Evolutionary conservation across 1,140 invertebrate species (phyloP), one percentile per base, ranked within the genome.

Genomic region (Trichonephila clavata): DNA sequence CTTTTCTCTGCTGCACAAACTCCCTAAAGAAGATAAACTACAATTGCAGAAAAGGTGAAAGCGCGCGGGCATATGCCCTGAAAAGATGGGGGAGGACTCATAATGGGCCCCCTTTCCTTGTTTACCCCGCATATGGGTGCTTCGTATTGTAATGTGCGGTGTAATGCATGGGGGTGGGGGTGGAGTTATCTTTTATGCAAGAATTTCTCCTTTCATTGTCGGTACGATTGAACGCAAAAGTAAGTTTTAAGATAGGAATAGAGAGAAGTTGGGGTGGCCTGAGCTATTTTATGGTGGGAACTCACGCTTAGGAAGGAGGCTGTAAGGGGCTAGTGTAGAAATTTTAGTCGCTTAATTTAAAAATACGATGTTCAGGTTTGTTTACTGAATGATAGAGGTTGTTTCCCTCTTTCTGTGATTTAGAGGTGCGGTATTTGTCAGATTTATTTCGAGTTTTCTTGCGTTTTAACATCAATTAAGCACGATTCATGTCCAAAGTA

Each of bases 221-320:
- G 27, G 18, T 32, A 18, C 27, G 32, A 77, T 77, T 39, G 71
- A 39, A 32, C 24, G 27, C 7, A 77, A 32, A 77, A 77, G 71
- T 39, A 77, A 77, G 68, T 71, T 71, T 71, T 27, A 24, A 71
- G 68, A 27, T 71, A 27, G 32, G 32, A 39, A 4, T 24, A 24
- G 68, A 71, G 68, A 32, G 27, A 71, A 71, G 71, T 77, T 77
- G 61, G 50, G 50, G 50, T 10, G 21, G 8, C 7, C 24, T n/a
- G 65, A 8, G 13, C 65, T 77, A 27, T 77, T 77, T 77, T 77
- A 77, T 77, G 71, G 71, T 77, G 71, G 27, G 71, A 77, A 77
- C 71, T 39, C 71, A 77, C 71, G 71, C 71, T 77, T 39, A 16
- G 2, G 18, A 32, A 6, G 5, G 16, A 77, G 39, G 24, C 32